phyloP scores from a whole-genome alignment of 1,140 invertebrate genomes.

The Temnothorax nylanderi region DNA sequence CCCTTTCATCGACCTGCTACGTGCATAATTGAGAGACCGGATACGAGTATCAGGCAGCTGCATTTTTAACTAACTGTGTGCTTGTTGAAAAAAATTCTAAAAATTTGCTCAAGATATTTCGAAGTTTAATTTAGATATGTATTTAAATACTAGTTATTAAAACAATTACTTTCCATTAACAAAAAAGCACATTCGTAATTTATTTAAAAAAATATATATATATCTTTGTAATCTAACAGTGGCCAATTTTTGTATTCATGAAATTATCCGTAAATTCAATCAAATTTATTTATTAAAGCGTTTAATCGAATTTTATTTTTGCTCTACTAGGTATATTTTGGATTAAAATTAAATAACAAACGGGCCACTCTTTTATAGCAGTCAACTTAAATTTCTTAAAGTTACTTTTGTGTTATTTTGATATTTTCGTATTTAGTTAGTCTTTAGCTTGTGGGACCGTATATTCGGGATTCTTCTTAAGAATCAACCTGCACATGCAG shows the following conservation, averaged over 20 bases:
- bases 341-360: background rate
- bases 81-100: background rate
- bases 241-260: background rate
- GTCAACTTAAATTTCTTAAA: background rate
- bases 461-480: background rate
- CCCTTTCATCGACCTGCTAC: background rate
- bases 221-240: background rate
- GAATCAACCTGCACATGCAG: background rate
- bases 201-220: background rate
- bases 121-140: background rate
- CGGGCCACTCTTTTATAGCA: background rate
- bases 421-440: background rate
- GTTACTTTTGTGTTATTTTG: background rate
- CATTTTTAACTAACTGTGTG: background rate
- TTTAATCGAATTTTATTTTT: background rate
- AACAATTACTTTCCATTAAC: background rate
- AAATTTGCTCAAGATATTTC: background rate
- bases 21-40: slow-evolving; percentile 15
- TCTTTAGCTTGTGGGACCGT: background rate
- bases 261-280: background rate
- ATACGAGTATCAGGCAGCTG: background rate
- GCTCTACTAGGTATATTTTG: background rate
- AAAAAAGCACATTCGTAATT: background rate
- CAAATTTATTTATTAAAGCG: background rate
- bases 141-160: background rate